Percentiles rank a stretch among this genome's conserved stretches.
Evolutionary conservation across 1,140 invertebrate genomes (phyloP).

Genomic region (Drosophila oshimai): DNA sequence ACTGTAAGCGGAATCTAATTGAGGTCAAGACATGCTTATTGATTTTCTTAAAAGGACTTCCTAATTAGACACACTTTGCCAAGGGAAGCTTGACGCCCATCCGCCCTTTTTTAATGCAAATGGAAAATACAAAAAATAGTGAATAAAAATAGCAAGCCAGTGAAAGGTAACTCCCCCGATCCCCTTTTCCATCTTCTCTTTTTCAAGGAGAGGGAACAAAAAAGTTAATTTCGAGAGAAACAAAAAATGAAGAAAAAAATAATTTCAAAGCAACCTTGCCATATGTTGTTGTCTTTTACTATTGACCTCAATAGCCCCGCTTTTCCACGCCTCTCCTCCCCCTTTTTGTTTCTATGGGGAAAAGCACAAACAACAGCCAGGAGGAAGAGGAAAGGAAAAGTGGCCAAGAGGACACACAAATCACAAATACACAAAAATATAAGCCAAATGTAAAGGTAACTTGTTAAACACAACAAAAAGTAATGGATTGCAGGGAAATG

Average conservation of each 20-base stretch:
- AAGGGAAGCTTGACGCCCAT: constrained; percentile 6
- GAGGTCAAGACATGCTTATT: constrained; percentile 81
- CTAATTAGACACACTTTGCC: constrained; percentile 76
- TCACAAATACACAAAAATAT: constrained; percentile 37
- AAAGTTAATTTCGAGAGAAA: constrained; percentile 64
- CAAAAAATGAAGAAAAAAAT: constrained; percentile 43
- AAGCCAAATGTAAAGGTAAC: constrained; percentile 54
- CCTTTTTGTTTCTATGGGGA: constrained; percentile 67
- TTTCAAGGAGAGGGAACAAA: constrained; percentile 15
- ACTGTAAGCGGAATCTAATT: constrained; percentile 79
- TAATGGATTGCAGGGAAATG: constrained; percentile 38
- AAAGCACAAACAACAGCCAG: constrained; percentile 27
- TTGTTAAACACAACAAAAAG: constrained; percentile 62
- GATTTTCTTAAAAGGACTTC: constrained; percentile 80
- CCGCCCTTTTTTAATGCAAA: constrained; percentile 11
- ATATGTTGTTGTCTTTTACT: constrained; percentile 77
- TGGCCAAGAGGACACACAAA: constrained; percentile 28
- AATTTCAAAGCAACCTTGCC: constrained; percentile 75
- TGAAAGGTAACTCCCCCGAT: neutral
- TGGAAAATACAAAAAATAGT: constrained; percentile 8
- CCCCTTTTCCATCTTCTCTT: neutral
- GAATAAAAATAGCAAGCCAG: constrained; percentile 21
- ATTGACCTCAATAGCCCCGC: constrained; percentile 65
- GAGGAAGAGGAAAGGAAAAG: neutral
- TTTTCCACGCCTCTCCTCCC: neutral